These are phyloP conservation scores for Tetragnatha versicolor DNA, from an alignment of 1,140 invertebrate genomes.

Conservation along the genomic window DNA sequence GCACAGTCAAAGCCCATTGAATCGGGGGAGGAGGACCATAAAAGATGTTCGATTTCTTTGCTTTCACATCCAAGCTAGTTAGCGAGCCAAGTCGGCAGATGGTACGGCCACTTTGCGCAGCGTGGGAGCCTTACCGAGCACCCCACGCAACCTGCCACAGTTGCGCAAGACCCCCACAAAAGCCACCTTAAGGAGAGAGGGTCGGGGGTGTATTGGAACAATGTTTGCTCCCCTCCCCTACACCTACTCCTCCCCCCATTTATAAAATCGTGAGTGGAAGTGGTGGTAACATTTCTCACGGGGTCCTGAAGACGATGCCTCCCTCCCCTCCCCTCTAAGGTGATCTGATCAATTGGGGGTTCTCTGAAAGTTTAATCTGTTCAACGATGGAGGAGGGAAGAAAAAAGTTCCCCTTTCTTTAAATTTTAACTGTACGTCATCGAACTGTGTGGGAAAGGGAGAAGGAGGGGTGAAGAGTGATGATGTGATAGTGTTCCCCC, in stretches of 20 bases:
- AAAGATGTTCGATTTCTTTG: conserved; percentile 29
- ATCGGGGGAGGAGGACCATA: conserved; percentile 10
- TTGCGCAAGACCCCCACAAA: conserved; percentile 47
- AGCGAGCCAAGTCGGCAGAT: conserved; percentile 43
- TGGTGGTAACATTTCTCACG: conserved; percentile 54
- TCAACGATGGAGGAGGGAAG: too few relatives aligned
- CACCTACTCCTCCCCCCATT: conserved; percentile 9
- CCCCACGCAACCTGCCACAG: conserved; percentile 48
- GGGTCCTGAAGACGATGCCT: conserved; percentile 22
- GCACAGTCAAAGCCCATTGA: too few relatives aligned
- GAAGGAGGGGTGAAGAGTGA: too few relatives aligned
- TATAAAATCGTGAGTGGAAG: conserved; percentile 55
- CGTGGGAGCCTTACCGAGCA: conserved; percentile 36
- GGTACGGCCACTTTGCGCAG: conserved; percentile 36
- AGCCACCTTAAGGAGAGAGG: conserved; percentile 4
- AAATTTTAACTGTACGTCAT: too few relatives aligned
- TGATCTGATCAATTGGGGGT: conserved; percentile 8
- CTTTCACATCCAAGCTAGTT: conserved; percentile 21
- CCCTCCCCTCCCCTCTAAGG: conserved; percentile 1
- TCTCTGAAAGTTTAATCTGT: too few relatives aligned
- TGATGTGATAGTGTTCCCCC: too few relatives aligned
- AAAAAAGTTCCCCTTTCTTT: too few relatives aligned
- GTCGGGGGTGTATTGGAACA: conserved; percentile 46
- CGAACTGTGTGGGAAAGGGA: too few relatives aligned
- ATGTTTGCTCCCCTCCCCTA: conserved; percentile 5